Base-by-base conservation (phyloP, 2,888 invertebrate species). In the Noctuana brunneofusca region DNA sequence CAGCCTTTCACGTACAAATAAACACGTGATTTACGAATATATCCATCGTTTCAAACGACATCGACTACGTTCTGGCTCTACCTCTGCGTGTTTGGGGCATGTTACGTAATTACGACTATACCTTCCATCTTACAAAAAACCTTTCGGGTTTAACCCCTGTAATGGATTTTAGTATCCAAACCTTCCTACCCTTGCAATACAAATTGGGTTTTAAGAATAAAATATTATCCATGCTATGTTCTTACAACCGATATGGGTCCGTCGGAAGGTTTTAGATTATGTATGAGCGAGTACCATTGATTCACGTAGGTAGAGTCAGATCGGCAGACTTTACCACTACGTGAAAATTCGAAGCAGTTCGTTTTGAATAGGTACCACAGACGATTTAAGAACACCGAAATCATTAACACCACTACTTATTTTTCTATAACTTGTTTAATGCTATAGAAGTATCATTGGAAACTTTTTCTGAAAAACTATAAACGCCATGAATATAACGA, bases 21-120 rank as follows among this genome's bases (percentile, higher is more conserved):
- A 76, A 79, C 73, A 79, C 76, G 74, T 78, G 78, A 80, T 78
- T 82, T 78, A 76, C 72, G 73, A 68, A 73, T 71, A 72, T 75
- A 75, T 79, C 77, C 77, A 73, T 71, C 67, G 69, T 68, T 72
- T 72, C 68, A 57, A 57, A 57, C 27, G 48, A 63, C 57, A 57
- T 57, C 63, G 57, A 57, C 53, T 11, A 48, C 46, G 30, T 18
- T 53, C 27, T 9, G 46, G 14, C 35, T 58, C 24, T 48, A 48
- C 63, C 58, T 58, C 43, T 63, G 63, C 63, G 65, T 63, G 63
- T 49, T 63, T 41, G 16, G 53, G 43, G 24, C 52, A 30, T 46
- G 56, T 64, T 63, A 64, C 41, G 43, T 55, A 63, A 53, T 60
- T 54, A 55, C 46, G 32, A 32, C 43, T 32, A 12, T 22, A 50